Base-by-base conservation (phyloP, 1,140 invertebrate species). In the Zaprionus kolodkinae region DNA sequence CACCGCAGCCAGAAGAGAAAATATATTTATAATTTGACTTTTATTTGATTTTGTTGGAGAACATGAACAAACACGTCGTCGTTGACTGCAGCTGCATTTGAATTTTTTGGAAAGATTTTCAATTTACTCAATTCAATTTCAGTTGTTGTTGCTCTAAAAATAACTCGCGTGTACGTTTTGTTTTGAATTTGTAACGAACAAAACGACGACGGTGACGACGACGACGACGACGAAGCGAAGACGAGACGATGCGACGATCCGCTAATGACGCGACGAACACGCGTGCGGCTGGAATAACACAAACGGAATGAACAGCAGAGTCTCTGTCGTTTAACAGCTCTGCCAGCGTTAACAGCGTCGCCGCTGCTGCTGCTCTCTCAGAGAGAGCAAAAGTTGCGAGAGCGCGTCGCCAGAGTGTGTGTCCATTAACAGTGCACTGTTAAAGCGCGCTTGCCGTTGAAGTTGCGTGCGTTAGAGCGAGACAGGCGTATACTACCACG, bases 131-230 rank as follows among this genome's bases (percentile, higher is more conserved):
- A 30, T 35, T 35, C 33, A 71, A 78, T 82, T 82, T 72, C 68
- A 74, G 71, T 81, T 81, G 68, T 76, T 36, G 62, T 60, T 36
- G 62, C 64, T 72, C 65, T 87, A 87, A 72, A 86, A 87, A 87
- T 87, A 87, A 78, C 84, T 78, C 71, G 62, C 78, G 56, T 17
- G 33, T 87, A 77, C 73, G 83, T 88, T 72, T 76, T 77, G 56
- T 84, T 88, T 89, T 81, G 68, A 84, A 89, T 84, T 78, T 71
- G 83, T 78, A 87, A 87, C 84, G 84, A 71, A 82, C 80, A 65
- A 70, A 62, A 54, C 66, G 59, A 72, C 35, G 48, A 55, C 17
- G 17, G 2, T 2, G 21, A 21, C 21, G 21, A 21, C 21, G 2
- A 21, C 21, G 21, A 21, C 21, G 21, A 21, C 21, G 25, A 52